Evolutionary conservation across 2,888 invertebrate species (phyloP).

Genomic region (Lepidocyrtoides sp.): DNA sequence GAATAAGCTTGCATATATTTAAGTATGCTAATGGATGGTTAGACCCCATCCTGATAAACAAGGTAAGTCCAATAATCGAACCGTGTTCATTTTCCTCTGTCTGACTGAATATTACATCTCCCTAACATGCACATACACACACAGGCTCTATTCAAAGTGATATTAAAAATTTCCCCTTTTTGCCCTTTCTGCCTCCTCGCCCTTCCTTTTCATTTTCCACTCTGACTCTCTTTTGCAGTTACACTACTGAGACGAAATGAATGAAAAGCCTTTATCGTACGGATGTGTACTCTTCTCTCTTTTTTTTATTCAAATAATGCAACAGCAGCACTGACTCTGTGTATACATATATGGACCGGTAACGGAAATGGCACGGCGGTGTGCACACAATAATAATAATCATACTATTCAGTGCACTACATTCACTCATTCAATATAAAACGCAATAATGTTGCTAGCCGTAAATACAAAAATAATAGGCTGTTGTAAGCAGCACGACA

Average conservation of each 20-base stretch:
- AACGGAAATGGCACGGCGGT: slow-evolving; percentile 71
- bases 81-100: neutral
- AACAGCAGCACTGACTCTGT: neutral
- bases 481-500: neutral
- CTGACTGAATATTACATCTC: no score
- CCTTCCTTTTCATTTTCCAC: slow-evolving; percentile 64
- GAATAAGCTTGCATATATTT: neutral
- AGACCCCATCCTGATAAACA: slow-evolving; percentile 37
- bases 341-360: slow-evolving; percentile 52
- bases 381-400: slow-evolving; percentile 56
- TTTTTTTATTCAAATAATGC: neutral
- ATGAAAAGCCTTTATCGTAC: slow-evolving; percentile 11
- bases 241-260: neutral
- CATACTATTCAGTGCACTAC: neutral
- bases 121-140: neutral
- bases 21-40: slow-evolving; percentile 4
- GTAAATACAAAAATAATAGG: slow-evolving; percentile 20
- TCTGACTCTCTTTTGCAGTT: slow-evolving; percentile 1
- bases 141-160: slow-evolving; percentile 14
- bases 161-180: slow-evolving; percentile 49
- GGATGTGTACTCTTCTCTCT: slow-evolving; percentile 39
- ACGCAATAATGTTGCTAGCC: slow-evolving; percentile 12
- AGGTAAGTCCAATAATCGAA: slow-evolving; percentile 4
- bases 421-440: slow-evolving; percentile 23
- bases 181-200: slow-evolving; percentile 46